These are phyloP conservation scores for Salminus brasiliensis DNA, from an alignment of 2,113 vertebrate species.

Conservation along the genomic window DNA sequence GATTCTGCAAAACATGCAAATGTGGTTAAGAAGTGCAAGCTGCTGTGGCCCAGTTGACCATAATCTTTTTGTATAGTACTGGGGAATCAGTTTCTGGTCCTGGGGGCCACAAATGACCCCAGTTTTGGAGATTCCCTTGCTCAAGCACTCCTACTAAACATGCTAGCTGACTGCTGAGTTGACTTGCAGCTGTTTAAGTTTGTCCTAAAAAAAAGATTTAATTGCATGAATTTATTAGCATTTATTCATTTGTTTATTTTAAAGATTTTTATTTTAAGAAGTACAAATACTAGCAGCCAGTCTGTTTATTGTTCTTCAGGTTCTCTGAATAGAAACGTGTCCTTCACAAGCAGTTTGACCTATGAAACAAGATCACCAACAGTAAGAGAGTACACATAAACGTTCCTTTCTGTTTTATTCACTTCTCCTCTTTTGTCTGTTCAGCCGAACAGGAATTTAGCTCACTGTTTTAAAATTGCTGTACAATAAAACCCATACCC, in stretches of 20 bases:
- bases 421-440: background rate
- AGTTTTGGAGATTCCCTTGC: too few species aligned
- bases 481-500: too few species aligned
- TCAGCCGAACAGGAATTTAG: background rate
- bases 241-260: too few species aligned
- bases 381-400: conserved; percentile 64
- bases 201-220: too few species aligned
- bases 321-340: conserved; percentile 71
- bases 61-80: background rate
- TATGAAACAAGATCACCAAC: conserved; percentile 70
- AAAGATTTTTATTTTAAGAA: too few species aligned
- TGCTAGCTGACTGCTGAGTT: too few species aligned
- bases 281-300: too few species aligned
- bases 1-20: background rate
- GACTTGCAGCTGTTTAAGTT: too few species aligned
- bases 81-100: too few species aligned
- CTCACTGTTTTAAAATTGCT: background rate
- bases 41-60: background rate
- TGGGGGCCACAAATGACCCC: too few species aligned
- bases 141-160: too few species aligned
- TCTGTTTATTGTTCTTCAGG: conserved; percentile 70
- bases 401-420: conserved; percentile 53
- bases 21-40: background rate
- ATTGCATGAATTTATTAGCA: too few species aligned
- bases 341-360: conserved; percentile 66